Evolutionary conservation across 1,140 invertebrate genomes (phyloP).

Genomic region (Drosophila nannoptera): DNA sequence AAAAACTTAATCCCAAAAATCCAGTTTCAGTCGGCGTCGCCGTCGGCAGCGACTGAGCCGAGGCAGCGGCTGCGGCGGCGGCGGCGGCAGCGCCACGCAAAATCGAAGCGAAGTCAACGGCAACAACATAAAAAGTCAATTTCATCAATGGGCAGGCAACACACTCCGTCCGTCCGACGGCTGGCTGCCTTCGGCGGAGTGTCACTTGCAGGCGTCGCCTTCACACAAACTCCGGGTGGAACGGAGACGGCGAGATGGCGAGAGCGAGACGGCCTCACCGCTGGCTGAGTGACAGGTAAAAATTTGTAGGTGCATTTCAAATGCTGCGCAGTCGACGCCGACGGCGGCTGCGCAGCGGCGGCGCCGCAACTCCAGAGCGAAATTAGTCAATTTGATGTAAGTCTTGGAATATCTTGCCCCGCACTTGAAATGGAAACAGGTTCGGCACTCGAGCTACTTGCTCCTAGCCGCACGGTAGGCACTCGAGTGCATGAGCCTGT

Average conservation of each 20-base stretch:
- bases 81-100: conserved; percentile 47
- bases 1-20: conserved; percentile 79
- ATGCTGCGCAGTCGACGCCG: conserved; percentile 17
- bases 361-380: conserved; percentile 17
- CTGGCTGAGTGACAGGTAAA: conserved; percentile 64
- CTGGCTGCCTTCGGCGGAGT: conserved; percentile 17
- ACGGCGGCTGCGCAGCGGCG: conserved; percentile 27
- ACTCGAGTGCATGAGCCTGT: conserved; percentile 14
- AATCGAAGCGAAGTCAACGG: conserved; percentile 65
- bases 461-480: conserved; percentile 45
- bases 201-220: conserved; percentile 62
- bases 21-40: conserved; percentile 56
- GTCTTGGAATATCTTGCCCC: conserved; percentile 50
- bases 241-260: conserved; percentile 11
- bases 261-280: conserved; percentile 29
- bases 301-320: conserved; percentile 70
- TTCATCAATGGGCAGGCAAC: conserved; percentile 72
- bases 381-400: conserved; percentile 79
- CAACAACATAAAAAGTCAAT: conserved; percentile 79
- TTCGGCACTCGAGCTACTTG: conserved; percentile 34
- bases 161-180: conserved; percentile 1
- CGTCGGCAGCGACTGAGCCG: conserved; percentile 30
- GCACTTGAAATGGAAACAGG: conserved; percentile 61
- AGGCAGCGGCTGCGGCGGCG: conserved; percentile 10
- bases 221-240: conserved; percentile 38